Base-by-base conservation (phyloP, 2,888 invertebrate genomes). In the Trissoscelio sp. region DNA sequence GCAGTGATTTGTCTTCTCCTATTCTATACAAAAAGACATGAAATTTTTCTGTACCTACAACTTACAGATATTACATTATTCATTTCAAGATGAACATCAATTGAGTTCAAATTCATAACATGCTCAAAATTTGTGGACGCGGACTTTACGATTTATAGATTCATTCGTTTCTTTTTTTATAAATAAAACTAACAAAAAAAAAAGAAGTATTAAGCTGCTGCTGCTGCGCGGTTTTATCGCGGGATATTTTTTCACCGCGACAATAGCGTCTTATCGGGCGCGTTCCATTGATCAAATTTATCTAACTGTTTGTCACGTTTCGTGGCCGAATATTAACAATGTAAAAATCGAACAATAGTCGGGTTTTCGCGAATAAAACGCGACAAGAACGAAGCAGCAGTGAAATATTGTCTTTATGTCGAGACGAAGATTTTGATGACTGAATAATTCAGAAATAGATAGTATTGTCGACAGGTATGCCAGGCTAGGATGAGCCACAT, bases 61-160 rank as follows among this genome's bases (percentile, higher is more conserved):
- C 31, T 39, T 20, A 55, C 37, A 60, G 73, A 64, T 64, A 62
- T 72, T 78, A 42, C 79, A 79, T 79, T 79, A 79, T 79, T 72
- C 79, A 79, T 79, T 67, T 22, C 53, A 12, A 72, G 48, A 72
- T 66, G 51, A 72, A 42, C 60, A 79, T 58, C 72, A 48, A 48
- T 69, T 66, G 14, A 16, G 34, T 58, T 42, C 22, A 64, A 57
- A 67, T 67, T 66, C 42, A 24, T 60, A 39, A 57, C 48, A 31
- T 16, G 64, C 48, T 69, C 53, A 70, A 64, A 57, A 64, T 31
- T 64, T 57, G 62, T 31, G 37, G n/a, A n/a, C 12, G 14, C n/a
- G 4, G 57, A 28, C 2, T 18, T 16, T n/a, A n/a, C 9, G 28
- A 72, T 72, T 48, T 60, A 60, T 51, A 51, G 37, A 58, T 60